These are phyloP conservation scores for Ceratina australensis DNA, from an alignment of 1,140 invertebrate genomes.

Conservation along the genomic window DNA sequence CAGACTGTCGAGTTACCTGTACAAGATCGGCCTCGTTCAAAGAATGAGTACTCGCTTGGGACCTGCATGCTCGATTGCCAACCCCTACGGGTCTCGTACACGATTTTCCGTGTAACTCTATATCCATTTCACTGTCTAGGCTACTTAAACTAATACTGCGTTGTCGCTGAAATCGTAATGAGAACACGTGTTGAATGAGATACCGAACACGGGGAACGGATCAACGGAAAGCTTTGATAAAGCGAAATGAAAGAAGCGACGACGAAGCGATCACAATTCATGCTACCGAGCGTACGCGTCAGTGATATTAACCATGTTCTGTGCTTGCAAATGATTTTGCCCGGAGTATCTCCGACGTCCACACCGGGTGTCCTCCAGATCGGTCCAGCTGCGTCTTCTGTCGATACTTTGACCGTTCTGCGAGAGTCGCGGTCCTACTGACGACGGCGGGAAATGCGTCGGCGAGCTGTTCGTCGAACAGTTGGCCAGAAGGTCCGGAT, in stretches of 20 bases:
- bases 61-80: slow-evolving; percentile 77
- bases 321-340: slow-evolving; percentile 76
- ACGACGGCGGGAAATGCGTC: slow-evolving; percentile 72
- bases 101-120: slow-evolving; percentile 76
- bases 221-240: slow-evolving; percentile 24
- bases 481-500: slow-evolving; percentile 77
- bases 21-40: slow-evolving; percentile 90
- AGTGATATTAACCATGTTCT: slow-evolving; percentile 76
- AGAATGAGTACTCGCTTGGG: slow-evolving; percentile 89
- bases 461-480: slow-evolving; percentile 80
- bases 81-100: slow-evolving; percentile 67
- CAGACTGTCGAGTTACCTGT: slow-evolving; percentile 80
- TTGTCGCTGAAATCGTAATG: slow-evolving; percentile 72
- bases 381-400: slow-evolving; percentile 90
- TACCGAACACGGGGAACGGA: neutral
- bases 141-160: slow-evolving; percentile 80
- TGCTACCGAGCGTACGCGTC: slow-evolving; percentile 42
- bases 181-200: slow-evolving; percentile 9
- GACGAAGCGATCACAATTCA: slow-evolving; percentile 37
- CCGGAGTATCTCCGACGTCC: slow-evolving; percentile 71
- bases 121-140: slow-evolving; percentile 80
- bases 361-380: slow-evolving; percentile 82
- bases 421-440: slow-evolving; percentile 60
- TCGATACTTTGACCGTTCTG: slow-evolving; percentile 73
- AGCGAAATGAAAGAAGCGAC: slow-evolving; percentile 39